Percentiles rank a stretch among this genome's conserved stretches.
These are phyloP conservation scores for Nesidiocoris tenuis DNA, from an alignment of 2,888 invertebrate species.

Conservation along the genomic window DNA sequence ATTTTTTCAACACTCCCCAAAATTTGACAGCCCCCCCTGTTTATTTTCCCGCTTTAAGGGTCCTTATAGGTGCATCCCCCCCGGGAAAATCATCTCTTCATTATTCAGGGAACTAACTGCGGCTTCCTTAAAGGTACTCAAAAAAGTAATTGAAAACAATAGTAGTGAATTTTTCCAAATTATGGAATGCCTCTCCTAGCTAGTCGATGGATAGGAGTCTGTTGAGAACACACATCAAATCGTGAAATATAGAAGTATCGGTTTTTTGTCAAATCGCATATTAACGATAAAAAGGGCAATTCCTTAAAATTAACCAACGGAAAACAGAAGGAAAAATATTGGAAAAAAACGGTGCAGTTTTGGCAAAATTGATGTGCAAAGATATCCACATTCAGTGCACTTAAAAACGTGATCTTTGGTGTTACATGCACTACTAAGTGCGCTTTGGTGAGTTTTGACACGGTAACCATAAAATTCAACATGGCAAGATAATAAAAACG, in stretches of 20 bases:
- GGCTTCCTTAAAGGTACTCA: no score
- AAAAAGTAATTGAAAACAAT: no score
- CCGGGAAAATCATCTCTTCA: no score
- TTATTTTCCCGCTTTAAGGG: no score
- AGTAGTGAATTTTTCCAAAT: no score
- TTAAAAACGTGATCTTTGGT: constrained; percentile 46
- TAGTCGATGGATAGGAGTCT: constrained; percentile 4
- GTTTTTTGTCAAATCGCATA: background rate
- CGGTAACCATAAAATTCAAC: constrained; percentile 50
- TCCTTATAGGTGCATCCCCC: no score
- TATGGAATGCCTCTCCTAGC: constrained; percentile 30
- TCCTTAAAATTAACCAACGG: constrained; percentile 20
- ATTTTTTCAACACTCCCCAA: no score
- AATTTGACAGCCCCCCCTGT: no score
- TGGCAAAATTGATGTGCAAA: constrained; percentile 43
- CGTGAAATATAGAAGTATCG: background rate
- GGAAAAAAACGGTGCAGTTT: constrained; percentile 42
- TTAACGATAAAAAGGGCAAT: constrained; percentile 14
- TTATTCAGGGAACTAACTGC: no score
- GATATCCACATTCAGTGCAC: constrained; percentile 47
- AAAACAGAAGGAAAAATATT: constrained; percentile 11
- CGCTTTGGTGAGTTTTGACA: constrained; percentile 48
- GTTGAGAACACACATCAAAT: constrained; percentile 4
- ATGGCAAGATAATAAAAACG: constrained; percentile 46
- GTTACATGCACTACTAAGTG: constrained; percentile 51